Conservation (phyloP, 2,888 invertebrate genomes). For the Prenolepis imparis region DNA sequence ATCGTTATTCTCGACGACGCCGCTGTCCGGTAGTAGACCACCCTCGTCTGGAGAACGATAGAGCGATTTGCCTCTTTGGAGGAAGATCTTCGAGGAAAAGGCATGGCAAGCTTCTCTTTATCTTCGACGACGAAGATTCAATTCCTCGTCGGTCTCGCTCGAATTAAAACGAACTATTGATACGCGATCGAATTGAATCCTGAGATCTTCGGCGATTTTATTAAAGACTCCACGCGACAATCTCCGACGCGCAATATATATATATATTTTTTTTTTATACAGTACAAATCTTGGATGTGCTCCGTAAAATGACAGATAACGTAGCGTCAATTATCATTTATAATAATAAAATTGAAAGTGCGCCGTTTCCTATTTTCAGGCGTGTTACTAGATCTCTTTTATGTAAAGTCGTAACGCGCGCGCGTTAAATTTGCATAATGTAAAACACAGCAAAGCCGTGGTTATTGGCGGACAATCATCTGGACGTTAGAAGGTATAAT, state of each 20-base stretch:
- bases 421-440: slow-evolving; percentile 69
- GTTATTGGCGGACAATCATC: slow-evolving; percentile 65
- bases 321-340: neutral
- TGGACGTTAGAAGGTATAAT: slow-evolving; percentile 61
- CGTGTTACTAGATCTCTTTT: neutral
- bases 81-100: neutral
- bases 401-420: slow-evolving; percentile 28
- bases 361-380: neutral
- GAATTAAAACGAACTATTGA: neutral
- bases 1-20: slow-evolving; percentile 70
- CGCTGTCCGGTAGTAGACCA: slow-evolving; percentile 75
- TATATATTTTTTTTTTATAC: neutral
- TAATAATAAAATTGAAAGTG: neutral
- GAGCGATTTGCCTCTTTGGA: slow-evolving; percentile 15
- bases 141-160: neutral
- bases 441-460: slow-evolving; percentile 56
- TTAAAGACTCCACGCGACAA: neutral
- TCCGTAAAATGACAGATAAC: neutral
- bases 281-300: neutral
- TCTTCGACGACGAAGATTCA: neutral
- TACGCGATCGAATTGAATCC: neutral
- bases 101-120: neutral
- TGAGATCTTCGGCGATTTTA: neutral
- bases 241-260: neutral
- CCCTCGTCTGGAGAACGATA: slow-evolving; percentile 74